A percentile compares a stretch with the other conserved stretches of the same genome.
Evolutionary conservation across 2,888 invertebrate species (phyloP).

Genomic region (Spodoptera exigua): DNA sequence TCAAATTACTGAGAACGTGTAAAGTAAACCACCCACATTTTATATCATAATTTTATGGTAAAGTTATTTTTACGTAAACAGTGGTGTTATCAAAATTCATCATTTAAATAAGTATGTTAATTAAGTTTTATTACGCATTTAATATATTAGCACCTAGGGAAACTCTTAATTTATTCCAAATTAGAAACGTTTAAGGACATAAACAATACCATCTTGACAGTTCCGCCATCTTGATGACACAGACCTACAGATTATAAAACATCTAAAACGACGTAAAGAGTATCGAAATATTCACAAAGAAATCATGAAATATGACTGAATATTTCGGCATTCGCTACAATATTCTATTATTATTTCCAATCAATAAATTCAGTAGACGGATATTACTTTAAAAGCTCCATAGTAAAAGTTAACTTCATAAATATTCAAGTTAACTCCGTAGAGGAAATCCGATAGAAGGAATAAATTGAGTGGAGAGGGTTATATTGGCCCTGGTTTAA

Average conservation of each 20-base stretch:
- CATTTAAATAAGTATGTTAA: background rate
- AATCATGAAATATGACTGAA: constrained; percentile 17
- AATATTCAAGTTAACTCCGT: constrained; percentile 74
- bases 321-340: constrained; percentile 38
- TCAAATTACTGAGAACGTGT: background rate
- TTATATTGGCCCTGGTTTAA: constrained; percentile 66
- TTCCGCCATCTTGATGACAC: constrained; percentile 2
- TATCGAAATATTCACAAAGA: background rate
- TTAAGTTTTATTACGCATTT: constrained; percentile 3
- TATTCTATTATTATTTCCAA: constrained; percentile 56
- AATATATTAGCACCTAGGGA: constrained; percentile 26
- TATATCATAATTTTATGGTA: background rate
- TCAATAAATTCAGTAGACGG: constrained; percentile 62
- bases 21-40: background rate
- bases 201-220: constrained; percentile 1
- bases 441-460: constrained; percentile 76
- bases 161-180: constrained; percentile 29
- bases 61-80: constrained; percentile 2
- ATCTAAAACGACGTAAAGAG: no score
- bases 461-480: constrained; percentile 75
- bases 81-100: background rate
- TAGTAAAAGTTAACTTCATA: constrained; percentile 78
- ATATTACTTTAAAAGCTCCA: constrained; percentile 71
- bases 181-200: constrained; percentile 20
- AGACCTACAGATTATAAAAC: no score